Percentiles rank a stretch among this genome's conserved stretches.
Conservation (phyloP, 2,113 vertebrate species). For the Psammodynastes pulverulentus region DNA sequence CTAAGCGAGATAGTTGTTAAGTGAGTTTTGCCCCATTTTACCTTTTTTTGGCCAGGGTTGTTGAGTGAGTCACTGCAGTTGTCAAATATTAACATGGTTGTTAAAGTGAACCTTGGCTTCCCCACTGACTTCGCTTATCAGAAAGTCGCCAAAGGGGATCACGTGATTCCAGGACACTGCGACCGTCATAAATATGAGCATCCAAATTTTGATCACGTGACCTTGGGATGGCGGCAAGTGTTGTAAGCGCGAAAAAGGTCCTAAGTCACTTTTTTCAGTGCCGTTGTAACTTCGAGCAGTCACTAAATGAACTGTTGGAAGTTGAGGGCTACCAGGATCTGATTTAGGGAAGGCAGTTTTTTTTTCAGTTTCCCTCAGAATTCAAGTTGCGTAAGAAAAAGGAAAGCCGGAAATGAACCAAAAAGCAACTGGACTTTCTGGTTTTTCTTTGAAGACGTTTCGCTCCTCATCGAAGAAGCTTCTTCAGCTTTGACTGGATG, state of each 20-base stretch:
- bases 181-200: not conserved
- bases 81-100: not conserved
- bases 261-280: not conserved
- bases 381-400: not conserved
- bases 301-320: not conserved
- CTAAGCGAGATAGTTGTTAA: not conserved
- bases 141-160: not conserved
- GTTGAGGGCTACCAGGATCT: not conserved
- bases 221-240: not conserved
- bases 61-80: not conserved
- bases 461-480: no score
- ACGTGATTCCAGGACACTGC: accelerated
- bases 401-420: not conserved
- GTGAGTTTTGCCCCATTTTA: not conserved
- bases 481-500: no score
- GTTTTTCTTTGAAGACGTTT: no score
- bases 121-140: no score
- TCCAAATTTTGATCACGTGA: not conserved
- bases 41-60: not conserved
- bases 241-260: not conserved
- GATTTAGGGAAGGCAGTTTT: not conserved
- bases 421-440: no score
- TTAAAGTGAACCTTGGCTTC: not conserved
- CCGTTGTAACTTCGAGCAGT: not conserved
- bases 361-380: not conserved